Conservation (phyloP, 2,888 invertebrate genomes). For the Crioceris asparagi region DNA sequence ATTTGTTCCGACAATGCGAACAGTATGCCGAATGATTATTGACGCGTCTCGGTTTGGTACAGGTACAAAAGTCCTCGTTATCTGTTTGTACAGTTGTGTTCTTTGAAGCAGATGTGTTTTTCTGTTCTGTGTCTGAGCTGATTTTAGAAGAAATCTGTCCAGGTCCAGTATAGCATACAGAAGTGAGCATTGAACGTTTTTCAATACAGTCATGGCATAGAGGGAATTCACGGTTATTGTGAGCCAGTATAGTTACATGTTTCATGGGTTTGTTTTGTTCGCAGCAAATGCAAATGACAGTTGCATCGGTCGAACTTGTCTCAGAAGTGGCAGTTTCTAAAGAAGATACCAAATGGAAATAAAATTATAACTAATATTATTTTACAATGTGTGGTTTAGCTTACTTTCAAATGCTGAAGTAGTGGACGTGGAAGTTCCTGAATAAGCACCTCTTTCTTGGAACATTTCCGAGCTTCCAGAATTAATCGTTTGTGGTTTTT, state of each 20-base stretch:
- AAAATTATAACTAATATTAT: too few species aligned
- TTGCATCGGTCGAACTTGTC: too few species aligned
- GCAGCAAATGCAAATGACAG: conserved; percentile 23
- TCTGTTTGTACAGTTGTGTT: not conserved
- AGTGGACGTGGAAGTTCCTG: too few species aligned
- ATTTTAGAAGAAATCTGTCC: conserved; percentile 5
- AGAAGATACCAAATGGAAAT: too few species aligned
- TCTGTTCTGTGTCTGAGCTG: not conserved
- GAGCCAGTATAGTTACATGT: conserved; percentile 13
- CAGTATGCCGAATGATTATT: conserved; percentile 16
- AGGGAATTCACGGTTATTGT: conserved; percentile 14
- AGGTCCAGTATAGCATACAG: conserved; percentile 16
- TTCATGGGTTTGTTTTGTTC: conserved; percentile 15
- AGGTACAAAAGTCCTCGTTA: conserved; percentile 20
- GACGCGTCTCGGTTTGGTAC: conserved; percentile 14
- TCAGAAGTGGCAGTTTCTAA: too few species aligned
- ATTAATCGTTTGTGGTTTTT: too few species aligned
- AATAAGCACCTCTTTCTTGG: too few species aligned
- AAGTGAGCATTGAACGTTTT: conserved; percentile 14
- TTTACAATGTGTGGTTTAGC: too few species aligned
- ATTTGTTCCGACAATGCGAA: conserved; percentile 24
- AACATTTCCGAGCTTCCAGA: too few species aligned
- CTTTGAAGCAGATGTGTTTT: not conserved
- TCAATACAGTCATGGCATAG: conserved; percentile 19
- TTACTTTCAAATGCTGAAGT: too few species aligned